These are phyloP conservation scores for Antechinus stuartii DNA, from an alignment of 2,113 vertebrate species.

Conservation along the genomic window DNA sequence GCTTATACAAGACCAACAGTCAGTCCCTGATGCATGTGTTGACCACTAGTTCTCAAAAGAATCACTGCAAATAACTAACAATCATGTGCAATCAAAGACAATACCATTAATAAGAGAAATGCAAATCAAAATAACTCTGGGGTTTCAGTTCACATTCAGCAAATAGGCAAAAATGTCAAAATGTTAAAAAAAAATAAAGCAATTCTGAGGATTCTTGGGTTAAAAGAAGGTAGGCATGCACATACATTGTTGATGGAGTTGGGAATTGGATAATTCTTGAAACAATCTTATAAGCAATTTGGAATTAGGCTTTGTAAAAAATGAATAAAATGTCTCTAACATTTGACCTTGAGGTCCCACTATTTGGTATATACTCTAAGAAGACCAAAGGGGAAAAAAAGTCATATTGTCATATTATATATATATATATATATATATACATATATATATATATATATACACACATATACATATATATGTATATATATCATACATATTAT, in stretches of 20 bases:
- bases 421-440: too few species aligned
- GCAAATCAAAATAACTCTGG: neutral
- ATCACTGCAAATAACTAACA: neutral
- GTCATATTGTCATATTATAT: too few species aligned
- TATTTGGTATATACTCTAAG: neutral
- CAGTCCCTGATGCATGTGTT: neutral
- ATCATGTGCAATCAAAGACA: neutral
- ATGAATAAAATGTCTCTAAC: neutral
- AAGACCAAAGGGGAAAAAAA: too few species aligned
- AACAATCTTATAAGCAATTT: neutral
- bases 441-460: too few species aligned
- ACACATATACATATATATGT: neutral
- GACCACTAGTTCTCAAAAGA: neutral
- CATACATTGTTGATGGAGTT: neutral
- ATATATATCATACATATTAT: too few species aligned
- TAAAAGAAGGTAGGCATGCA: neutral
- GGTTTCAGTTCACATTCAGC: neutral
- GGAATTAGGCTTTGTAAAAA: neutral
- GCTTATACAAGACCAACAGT: neutral
- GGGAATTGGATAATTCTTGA: neutral
- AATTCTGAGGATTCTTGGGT: neutral
- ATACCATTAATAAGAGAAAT: neutral
- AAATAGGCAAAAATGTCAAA: neutral
- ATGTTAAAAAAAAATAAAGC: neutral
- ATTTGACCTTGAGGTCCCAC: neutral